Evolutionary conservation across 2,113 vertebrate genomes (phyloP).

Genomic region (Eolophus roseicapilla): DNA sequence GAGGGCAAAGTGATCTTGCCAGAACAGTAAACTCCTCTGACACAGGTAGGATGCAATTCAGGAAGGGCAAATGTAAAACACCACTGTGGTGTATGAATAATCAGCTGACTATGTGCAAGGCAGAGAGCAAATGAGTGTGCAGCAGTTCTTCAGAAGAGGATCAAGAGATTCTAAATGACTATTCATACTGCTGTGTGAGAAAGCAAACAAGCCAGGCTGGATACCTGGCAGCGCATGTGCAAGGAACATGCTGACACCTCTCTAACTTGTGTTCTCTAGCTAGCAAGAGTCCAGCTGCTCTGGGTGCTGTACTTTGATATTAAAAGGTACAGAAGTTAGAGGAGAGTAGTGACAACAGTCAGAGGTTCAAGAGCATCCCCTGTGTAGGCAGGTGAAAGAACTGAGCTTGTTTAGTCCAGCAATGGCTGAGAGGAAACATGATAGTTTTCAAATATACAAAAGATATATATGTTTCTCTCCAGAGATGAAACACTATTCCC

Average conservation of each 20-base stretch:
- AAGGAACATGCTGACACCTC: neutral
- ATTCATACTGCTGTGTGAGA: neutral
- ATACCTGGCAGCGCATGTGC: neutral
- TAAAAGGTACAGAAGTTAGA: neutral
- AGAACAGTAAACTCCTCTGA: neutral
- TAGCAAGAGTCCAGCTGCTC: neutral
- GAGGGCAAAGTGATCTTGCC: neutral
- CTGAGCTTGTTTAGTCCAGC: neutral
- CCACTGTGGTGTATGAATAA: neutral
- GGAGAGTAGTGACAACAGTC: neutral
- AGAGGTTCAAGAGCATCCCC: neutral
- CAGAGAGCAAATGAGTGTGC: neutral
- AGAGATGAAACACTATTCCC: neutral
- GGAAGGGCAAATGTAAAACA: neutral
- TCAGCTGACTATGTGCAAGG: neutral
- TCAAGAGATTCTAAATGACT: neutral
- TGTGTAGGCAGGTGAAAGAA: neutral
- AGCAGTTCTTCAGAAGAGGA: neutral
- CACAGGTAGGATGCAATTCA: neutral
- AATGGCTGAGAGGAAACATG: neutral
- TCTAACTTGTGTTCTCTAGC: neutral
- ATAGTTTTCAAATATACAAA: neutral
- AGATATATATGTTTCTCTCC: too few relatives aligned
- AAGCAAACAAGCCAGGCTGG: neutral
- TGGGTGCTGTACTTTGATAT: neutral